These are phyloP conservation scores for Protonemura montana DNA, from an alignment of 2,888 invertebrate species.

Conservation along the genomic window DNA sequence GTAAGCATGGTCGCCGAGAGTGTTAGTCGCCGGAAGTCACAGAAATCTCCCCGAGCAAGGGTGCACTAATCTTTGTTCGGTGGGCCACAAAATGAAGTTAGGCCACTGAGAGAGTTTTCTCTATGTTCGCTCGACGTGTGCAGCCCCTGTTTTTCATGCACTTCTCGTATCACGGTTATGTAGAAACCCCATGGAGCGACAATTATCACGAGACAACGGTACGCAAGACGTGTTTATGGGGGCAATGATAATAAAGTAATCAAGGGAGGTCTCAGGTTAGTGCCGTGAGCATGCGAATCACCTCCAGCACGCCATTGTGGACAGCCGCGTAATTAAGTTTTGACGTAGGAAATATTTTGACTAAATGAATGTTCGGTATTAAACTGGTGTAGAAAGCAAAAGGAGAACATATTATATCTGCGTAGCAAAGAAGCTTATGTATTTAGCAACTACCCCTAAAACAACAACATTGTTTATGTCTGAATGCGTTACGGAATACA, in stretches of 20 bases:
- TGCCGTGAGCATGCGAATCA: not conserved
- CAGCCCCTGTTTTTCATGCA: not conserved
- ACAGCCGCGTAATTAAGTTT: not conserved
- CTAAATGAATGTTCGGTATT: not conserved
- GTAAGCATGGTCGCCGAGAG: not conserved
- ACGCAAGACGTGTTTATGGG: not conserved
- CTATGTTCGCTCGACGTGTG: not conserved
- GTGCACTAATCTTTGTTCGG: constrained; percentile 12
- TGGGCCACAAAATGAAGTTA: not conserved
- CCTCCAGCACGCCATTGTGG: not conserved
- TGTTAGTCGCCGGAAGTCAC: not conserved
- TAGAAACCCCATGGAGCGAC: not conserved
- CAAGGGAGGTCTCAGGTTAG: not conserved
- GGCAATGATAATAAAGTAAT: constrained; percentile 12
- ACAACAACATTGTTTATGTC: not conserved
- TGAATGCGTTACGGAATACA: not conserved
- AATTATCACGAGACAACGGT: not conserved
- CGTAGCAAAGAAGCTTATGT: not conserved
- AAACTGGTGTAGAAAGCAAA: not conserved
- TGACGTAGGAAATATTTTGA: not conserved
- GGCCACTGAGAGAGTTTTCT: not conserved
- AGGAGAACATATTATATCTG: not conserved
- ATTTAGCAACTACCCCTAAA: constrained; percentile 7
- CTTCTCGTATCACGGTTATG: not conserved
- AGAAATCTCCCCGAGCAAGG: not conserved